Percentiles rank a stretch among this genome's conserved stretches.
Conservation (phyloP, 2,797 vertebrate species). For the Scolopax bukidnonensis region DNA sequence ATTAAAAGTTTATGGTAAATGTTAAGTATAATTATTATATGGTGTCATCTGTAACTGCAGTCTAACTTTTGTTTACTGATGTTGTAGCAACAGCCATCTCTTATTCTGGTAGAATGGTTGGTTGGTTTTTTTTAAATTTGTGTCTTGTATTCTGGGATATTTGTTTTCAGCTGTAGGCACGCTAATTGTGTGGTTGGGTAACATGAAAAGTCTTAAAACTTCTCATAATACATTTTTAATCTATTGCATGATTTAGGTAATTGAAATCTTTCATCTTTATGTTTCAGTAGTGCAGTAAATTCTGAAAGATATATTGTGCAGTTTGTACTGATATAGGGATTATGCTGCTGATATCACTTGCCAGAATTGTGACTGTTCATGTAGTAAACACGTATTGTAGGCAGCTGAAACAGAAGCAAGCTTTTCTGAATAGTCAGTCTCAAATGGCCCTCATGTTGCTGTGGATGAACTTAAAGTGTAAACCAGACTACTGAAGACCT, state of each 20-base stretch:
- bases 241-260: background rate
- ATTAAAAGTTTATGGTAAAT: background rate
- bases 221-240: background rate
- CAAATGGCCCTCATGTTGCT: background rate
- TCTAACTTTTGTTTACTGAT: background rate
- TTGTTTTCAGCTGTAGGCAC: background rate
- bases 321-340: background rate
- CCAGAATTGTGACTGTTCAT: constrained; percentile 22
- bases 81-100: background rate
- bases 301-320: background rate
- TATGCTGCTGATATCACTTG: constrained; percentile 13
- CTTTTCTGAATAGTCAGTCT: background rate
- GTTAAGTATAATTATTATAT: background rate
- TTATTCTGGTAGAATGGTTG: background rate
- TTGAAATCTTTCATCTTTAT: background rate
- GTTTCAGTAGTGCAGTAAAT: background rate
- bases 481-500: background rate
- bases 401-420: constrained; percentile 29
- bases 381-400: background rate
- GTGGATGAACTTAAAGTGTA: background rate
- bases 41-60: background rate
- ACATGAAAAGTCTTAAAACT: background rate
- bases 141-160: background rate
- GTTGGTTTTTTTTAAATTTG: background rate
- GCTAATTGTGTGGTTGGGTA: background rate